These are phyloP conservation scores for Seriola quinqueradiata DNA, from an alignment of 2,113 vertebrate genomes.

Conservation along the genomic window DNA sequence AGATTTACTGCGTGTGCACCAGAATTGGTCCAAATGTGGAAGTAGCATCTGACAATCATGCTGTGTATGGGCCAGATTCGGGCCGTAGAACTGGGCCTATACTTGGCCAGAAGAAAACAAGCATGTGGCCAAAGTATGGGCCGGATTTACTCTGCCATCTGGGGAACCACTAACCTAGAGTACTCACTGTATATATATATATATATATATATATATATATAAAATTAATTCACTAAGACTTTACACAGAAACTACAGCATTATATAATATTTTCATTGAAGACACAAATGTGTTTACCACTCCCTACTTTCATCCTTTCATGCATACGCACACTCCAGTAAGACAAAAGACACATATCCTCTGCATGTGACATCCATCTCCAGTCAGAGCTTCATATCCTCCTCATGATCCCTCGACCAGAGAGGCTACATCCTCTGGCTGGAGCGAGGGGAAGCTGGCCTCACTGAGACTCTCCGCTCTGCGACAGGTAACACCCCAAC, in stretches of 20 bases:
- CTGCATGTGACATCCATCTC: conserved; percentile 71
- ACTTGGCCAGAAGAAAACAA: no score
- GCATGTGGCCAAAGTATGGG: no score
- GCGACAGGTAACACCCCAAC: conserved; percentile 73
- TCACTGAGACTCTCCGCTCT: conserved; percentile 55
- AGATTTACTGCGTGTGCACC: no score
- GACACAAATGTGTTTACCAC: neutral
- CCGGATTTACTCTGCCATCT: no score
- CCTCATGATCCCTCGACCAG: conserved; percentile 53
- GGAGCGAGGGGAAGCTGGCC: conserved; percentile 65
- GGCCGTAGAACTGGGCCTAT: no score
- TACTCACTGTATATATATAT: no score
- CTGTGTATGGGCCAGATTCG: no score
- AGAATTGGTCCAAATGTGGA: no score
- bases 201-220: no score
- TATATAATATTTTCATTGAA: conserved; percentile 7
- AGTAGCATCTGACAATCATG: no score
- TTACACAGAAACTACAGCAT: neutral
- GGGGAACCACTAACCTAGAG: neutral
- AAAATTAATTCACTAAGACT: no score
- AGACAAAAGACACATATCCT: conserved; percentile 75
- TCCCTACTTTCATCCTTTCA: neutral
- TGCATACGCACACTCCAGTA: conserved; percentile 7
- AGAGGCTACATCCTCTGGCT: conserved; percentile 71
- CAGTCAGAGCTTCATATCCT: conserved; percentile 70